A percentile compares a stretch with the other conserved stretches of the same genome.
Evolutionary conservation across 1,140 invertebrate species (phyloP).

Genomic region (Bradynema listronoti): DNA sequence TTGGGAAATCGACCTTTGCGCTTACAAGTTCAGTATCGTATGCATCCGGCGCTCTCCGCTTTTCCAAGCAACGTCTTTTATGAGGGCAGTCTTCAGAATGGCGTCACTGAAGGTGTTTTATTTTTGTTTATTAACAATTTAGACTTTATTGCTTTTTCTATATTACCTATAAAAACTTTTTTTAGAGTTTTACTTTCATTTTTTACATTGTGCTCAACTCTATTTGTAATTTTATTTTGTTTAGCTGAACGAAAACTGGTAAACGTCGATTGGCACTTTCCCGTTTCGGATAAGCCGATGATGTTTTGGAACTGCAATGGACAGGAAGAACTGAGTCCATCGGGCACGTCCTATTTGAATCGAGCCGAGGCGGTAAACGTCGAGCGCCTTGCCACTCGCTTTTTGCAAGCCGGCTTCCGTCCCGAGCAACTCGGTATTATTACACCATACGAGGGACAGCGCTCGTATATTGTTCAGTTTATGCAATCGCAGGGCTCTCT

Average conservation of each 20-base stretch:
- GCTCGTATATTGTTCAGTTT: slow-evolving; percentile 93
- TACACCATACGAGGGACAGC: slow-evolving; percentile 92
- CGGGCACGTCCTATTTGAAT: slow-evolving; percentile 95
- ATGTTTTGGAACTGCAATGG: slow-evolving; percentile 93
- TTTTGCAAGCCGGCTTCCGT: slow-evolving; percentile 84
- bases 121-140: background rate
- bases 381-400: slow-evolving; percentile 88
- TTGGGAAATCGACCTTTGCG: slow-evolving; percentile 88
- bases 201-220: background rate
- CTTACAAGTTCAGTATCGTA: slow-evolving; percentile 87
- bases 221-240: slow-evolving; percentile 14
- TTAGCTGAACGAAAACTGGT: slow-evolving; percentile 76
- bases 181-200: background rate
- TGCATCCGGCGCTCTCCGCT: slow-evolving; percentile 86
- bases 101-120: slow-evolving; percentile 74
- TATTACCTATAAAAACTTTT: background rate
- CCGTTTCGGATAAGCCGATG: slow-evolving; percentile 88
- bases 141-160: background rate
- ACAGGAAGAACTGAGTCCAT: slow-evolving; percentile 95
- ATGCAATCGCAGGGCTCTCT: slow-evolving; percentile 98
- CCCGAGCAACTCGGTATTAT: slow-evolving; percentile 97
- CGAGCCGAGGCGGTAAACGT: slow-evolving; percentile 95
- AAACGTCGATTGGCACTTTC: slow-evolving; percentile 96
- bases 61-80: slow-evolving; percentile 99
- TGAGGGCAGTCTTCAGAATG: slow-evolving; percentile 95